Percentiles rank a stretch among this genome's conserved stretches.
Evolutionary conservation across 2,797 vertebrate genomes (phyloP).

Genomic region (Benthosema pterotum): DNA sequence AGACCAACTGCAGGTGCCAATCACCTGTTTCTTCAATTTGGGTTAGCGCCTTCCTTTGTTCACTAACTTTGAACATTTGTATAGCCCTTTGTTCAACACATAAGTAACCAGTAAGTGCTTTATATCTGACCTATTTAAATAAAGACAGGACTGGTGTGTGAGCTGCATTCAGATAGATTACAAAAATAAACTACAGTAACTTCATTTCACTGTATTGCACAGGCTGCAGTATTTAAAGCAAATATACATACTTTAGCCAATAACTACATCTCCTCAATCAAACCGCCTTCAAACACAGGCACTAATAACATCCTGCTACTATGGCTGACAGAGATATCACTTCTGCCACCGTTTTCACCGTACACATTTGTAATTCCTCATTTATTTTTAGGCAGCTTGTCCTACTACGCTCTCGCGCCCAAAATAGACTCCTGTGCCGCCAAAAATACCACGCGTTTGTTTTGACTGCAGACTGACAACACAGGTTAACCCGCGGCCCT

Average conservation of each 20-base stretch:
- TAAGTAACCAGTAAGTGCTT: background rate
- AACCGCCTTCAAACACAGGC: no score
- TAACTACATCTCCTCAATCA: background rate
- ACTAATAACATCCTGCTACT: conserved; percentile 6
- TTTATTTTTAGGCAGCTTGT: conserved; percentile 62
- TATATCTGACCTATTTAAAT: no score
- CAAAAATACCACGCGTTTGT: conserved; percentile 56
- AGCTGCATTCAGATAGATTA: background rate
- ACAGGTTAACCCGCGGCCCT: conserved; percentile 32
- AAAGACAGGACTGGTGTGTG: background rate
- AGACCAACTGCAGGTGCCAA: no score
- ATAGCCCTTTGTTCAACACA: background rate
- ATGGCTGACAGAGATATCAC: conserved; percentile 32
- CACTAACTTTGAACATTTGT: background rate
- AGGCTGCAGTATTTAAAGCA: background rate
- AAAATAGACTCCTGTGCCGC: conserved; percentile 37
- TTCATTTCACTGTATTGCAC: background rate
- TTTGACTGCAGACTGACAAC: conserved; percentile 54
- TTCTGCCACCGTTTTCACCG: conserved; percentile 34
- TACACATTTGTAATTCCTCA: conserved; percentile 38
- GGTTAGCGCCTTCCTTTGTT: no score
- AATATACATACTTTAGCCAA: background rate
- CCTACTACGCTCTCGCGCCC: conserved; percentile 43
- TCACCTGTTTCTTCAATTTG: no score
- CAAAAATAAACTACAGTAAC: background rate